phyloP scores from a whole-genome alignment of 2,113 vertebrate species.

The Harpagus bidentatus region DNA sequence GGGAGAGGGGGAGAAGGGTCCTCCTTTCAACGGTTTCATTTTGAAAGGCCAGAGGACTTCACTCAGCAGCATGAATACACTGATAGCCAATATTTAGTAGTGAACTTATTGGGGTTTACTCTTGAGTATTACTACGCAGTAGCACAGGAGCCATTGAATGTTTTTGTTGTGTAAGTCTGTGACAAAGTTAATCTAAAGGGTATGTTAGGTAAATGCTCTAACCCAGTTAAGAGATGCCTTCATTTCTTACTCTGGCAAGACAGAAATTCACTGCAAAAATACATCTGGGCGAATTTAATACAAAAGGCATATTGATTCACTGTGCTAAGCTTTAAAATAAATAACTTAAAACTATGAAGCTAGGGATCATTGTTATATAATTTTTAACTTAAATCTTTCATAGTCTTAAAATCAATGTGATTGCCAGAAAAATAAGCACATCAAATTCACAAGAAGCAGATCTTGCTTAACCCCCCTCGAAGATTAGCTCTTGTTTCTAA shows the following conservation, averaged over 20 bases:
- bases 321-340: background rate
- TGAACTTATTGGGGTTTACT: accelerated
- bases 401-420: accelerated
- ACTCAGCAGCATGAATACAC: background rate
- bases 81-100: accelerated
- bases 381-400: background rate
- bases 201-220: background rate
- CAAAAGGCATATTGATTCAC: accelerated
- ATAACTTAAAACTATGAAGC: background rate
- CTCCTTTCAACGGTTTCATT: background rate
- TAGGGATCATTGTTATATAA: background rate
- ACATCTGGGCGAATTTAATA: background rate
- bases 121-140: accelerated
- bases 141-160: background rate
- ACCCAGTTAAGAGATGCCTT: background rate
- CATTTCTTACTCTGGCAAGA: background rate
- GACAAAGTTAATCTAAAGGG: background rate
- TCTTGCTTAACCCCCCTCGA: background rate
- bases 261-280: background rate
- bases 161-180: background rate
- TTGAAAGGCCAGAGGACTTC: background rate
- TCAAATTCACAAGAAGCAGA: background rate
- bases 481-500: background rate
- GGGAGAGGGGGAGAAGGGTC: background rate
- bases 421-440: accelerated